Evolutionary conservation across 1,140 invertebrate species (phyloP), one percentile per base, ranked within the genome.

Genomic region (Drosophila willistoni): DNA sequence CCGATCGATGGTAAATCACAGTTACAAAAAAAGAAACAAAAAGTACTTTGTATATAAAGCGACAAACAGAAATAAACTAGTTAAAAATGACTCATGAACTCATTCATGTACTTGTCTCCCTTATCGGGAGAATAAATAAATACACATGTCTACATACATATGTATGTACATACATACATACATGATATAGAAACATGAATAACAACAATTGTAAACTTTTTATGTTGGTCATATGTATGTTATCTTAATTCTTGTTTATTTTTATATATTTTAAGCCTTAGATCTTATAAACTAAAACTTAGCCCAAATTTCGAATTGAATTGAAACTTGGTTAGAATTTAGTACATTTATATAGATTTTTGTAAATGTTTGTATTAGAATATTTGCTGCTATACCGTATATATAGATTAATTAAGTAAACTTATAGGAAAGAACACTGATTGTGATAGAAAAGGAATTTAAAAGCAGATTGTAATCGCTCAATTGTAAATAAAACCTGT

Each of bases 1-100:
- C 7, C 44, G 14, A 17, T 44, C 42, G 42, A 14, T 14, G 44
- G 51, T 68, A 75, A 75, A 75, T 68, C 72, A 75, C 64, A 62
- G 34, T 39, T 47, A 17, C 14, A 19, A 33, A 34, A 17, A 19
- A 42, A 56, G 39, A 22, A 29, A 29, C 29, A 41, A 12, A 51
- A 14, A 59, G 9, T 17, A 10, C 7, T 44, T 3, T 47, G 9
- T 47, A 2, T 19, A 19, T 51, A 51, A 51, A 51, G 0, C 19
- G 44, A 51, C 17, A 51, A 22, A 47, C 19, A 3, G 7, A 47
- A 47, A 51, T 12, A 12, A 17, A 17, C 14, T 14, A 44, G 7
- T 19, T 29, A 9, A 5, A 10, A 3, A 60, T 75, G 73, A 75
- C 47, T 75, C 73, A 75, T 64, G 19, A 14, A 7, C 17, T 22